Evolutionary conservation across 1,140 invertebrate genomes (phyloP), one percentile per base, ranked within the genome.

Genomic region (Caenorhabditis latens): DNA sequence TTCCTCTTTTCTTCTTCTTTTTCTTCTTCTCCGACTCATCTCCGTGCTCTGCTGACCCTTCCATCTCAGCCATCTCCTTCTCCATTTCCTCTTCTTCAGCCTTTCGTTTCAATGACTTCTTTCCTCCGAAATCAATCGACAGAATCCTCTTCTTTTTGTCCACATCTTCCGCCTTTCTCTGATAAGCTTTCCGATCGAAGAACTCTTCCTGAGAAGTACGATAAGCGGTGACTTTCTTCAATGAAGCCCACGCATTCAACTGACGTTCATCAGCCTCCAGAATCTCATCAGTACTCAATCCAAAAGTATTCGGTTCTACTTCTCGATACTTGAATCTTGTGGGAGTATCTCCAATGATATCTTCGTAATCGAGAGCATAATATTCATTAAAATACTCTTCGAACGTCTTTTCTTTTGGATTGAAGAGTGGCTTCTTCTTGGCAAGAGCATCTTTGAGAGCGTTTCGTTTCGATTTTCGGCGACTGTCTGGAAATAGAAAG

Each of bases 271-370:
- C 95, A 55, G 96, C 96, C 90, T 95, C 93, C 86, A 99, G 94
- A 92, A 99, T 97, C 96, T 99, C 97, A 91, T 97, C 96, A 84
- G 95, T 94, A 43, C 95, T 95, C n/a, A 99, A 93, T 3, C 98
- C 98, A 94, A 96, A 99, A 93, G 96, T 95, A 93, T 98, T 98
- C 0, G 97, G 95, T 40, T 95, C 94, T 5, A 97, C 96, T 92
- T 96, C 94, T 58, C 96, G 94, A 92, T 99, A 99, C 92, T 97
- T 97, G 93, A 98, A 99, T 91, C 96, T 94, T 90, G 96, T 98
- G 0, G 96, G 96, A 86, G 96, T 92, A 93, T 98, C 96, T 71
- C 87, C 96, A 87, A 99, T 95, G 55, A 98, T 95, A 93, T 99
- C 98, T 93, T 99, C 97, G 94, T 95, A 98, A 93, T 98, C 96